phyloP scores from a whole-genome alignment of 2,797 vertebrate species.

The Acipenser oxyrinchus region DNA sequence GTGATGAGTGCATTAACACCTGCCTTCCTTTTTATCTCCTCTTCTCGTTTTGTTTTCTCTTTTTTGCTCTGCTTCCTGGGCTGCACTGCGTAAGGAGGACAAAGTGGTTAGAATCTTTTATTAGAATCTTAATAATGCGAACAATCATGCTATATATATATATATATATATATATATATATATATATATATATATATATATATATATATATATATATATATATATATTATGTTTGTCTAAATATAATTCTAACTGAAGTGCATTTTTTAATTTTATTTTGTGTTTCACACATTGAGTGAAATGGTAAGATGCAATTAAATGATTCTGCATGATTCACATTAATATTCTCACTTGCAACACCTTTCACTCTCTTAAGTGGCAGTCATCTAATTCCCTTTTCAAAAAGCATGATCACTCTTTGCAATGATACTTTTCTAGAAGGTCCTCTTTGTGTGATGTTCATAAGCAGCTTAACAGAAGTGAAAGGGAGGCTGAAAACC shows the following conservation, averaged over 20 bases:
- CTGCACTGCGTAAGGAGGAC: slow-evolving; percentile 97
- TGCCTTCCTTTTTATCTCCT: slow-evolving; percentile 42
- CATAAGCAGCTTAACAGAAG: not conserved
- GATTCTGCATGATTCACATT: slow-evolving; percentile 59
- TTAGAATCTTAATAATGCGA: not conserved
- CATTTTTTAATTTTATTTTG: slow-evolving; percentile 52
- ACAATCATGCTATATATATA: too few relatives aligned
- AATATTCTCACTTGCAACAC: slow-evolving; percentile 42
- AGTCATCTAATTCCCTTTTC: not conserved
- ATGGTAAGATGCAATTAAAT: slow-evolving; percentile 63
- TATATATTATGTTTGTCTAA: slow-evolving; percentile 8
- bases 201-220: too few relatives aligned
- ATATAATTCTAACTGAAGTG: slow-evolving; percentile 52
- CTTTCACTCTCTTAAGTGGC: slow-evolving; percentile 21
- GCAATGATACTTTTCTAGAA: not conserved
- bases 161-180: too few relatives aligned
- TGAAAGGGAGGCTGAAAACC: not conserved
- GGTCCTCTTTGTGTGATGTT: not conserved
- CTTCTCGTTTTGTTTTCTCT: slow-evolving; percentile 54
- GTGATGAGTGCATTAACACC: slow-evolving; percentile 40
- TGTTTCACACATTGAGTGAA: slow-evolving; percentile 69
- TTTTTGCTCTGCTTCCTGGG: slow-evolving; percentile 84
- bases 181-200: too few relatives aligned
- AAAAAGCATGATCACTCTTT: slow-evolving; percentile 3
- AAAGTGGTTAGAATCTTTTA: slow-evolving; percentile 97